phyloP scores from a whole-genome alignment of 2,797 vertebrate species.

The Rhincodon typus region DNA sequence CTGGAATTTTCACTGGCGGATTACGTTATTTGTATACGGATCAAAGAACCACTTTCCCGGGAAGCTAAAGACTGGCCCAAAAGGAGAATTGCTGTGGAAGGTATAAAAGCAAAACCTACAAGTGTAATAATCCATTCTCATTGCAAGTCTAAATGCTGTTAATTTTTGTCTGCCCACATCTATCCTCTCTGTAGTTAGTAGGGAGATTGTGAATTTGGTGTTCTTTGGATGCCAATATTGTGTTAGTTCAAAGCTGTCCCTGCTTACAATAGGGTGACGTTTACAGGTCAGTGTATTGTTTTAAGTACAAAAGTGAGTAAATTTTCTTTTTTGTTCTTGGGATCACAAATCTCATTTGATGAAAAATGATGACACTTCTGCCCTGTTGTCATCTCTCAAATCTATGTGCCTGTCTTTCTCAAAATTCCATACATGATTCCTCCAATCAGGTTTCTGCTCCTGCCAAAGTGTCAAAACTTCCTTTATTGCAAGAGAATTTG shows the following conservation, averaged over 20 bases:
- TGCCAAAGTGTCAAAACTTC: background rate
- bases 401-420: background rate
- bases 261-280: too few species aligned
- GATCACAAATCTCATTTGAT: background rate
- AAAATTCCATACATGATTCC: background rate
- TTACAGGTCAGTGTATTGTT: background rate
- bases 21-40: constrained; percentile 77
- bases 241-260: background rate
- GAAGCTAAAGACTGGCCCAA: constrained; percentile 93
- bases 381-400: background rate
- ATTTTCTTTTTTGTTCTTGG: background rate
- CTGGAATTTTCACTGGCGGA: constrained; percentile 82
- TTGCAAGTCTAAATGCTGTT: background rate
- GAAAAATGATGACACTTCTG: background rate
- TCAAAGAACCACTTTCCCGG: constrained; percentile 66
- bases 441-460: background rate
- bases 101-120: constrained; percentile 51
- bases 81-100: constrained; percentile 88
- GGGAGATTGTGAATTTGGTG: background rate
- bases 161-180: background rate
- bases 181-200: background rate
- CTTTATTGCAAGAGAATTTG: background rate
- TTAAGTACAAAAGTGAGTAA: background rate
- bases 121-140: background rate
- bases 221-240: background rate